Base-by-base conservation (phyloP, 2,113 vertebrate genomes). In the Microtus pennsylvanicus region DNA sequence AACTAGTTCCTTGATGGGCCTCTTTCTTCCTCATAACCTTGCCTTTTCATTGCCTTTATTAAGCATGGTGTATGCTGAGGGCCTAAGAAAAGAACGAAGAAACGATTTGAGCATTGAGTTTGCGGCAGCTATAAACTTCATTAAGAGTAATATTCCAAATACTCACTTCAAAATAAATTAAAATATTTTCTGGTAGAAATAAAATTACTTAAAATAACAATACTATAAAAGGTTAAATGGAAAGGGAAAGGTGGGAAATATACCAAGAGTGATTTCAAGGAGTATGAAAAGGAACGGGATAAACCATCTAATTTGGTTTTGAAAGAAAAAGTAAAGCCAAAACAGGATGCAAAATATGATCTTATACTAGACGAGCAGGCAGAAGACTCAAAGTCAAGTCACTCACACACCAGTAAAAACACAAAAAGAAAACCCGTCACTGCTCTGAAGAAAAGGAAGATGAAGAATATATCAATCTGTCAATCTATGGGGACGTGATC, bases 261-360 rank as follows among this genome's bases (percentile, higher is more conserved):
- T 58, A 99, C 99, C 33, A 99, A 99, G 96, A 99, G 99, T 0
- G 99, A 99, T 98, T 99, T 99, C 98, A 99, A 99, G 96, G 99
- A 99, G 17, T 99, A 99, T 5, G 99, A 99, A 98, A 99, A 99
- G 70, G 99, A 99, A 38, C 91, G 96, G 94, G 98, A 99, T 80
- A 99, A 96, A 97, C 95, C 98, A 92, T 99, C 99, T 50, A 99
- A 99, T 97, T 97, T 99, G 98, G 98, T 99, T 93, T 98, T 99
- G 83, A 99, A 99, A 97, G 99, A 99, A 78, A 99, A 99, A 97
- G 97, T 98, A 35, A 99, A 99, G 95, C 99, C 99, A 74, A 99
- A 99, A 96, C 99, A 99, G 94, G 99, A 99, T 92, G 97, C 99
- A 52, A 99, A 98, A 97, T 99, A 99, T 5, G 99, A 99, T 83